phyloP scores from a whole-genome alignment of 2,888 invertebrate genomes.

The Hypomecis punctinalis region DNA sequence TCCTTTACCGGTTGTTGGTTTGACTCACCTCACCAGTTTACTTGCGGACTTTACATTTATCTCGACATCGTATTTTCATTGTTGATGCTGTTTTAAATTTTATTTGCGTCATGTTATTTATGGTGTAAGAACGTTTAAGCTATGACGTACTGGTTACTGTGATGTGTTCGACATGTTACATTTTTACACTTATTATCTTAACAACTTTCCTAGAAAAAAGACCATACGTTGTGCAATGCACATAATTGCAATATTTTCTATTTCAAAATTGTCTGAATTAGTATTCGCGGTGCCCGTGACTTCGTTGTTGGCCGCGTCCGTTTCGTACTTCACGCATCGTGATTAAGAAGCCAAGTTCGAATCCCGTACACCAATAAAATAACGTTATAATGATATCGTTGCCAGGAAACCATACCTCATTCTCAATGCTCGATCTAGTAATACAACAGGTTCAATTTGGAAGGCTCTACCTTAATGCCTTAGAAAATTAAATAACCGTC shows the following conservation, averaged over 20 bases:
- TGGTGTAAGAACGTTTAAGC: conserved; percentile 5
- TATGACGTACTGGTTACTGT: conserved; percentile 5
- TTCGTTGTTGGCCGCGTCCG: conserved; percentile 39
- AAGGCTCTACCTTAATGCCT: too few species aligned
- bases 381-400: neutral
- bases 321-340: conserved; percentile 45
- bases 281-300: conserved; percentile 38
- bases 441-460: too few species aligned
- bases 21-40: conserved; percentile 36
- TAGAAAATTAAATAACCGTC: too few species aligned
- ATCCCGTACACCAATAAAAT: neutral
- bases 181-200: too few species aligned
- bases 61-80: conserved; percentile 32
- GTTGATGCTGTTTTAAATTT: conserved; percentile 33
- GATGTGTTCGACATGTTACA: neutral
- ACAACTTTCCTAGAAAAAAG: too few species aligned
- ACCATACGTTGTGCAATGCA: too few species aligned
- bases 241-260: too few species aligned
- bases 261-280: conserved; percentile 12
- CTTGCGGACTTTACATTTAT: conserved; percentile 35
- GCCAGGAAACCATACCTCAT: neutral
- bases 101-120: conserved; percentile 25
- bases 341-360: conserved; percentile 30
- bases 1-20: conserved; percentile 36
- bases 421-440: too few species aligned